Conservation (phyloP, 2,113 vertebrate species). For the Daphoenositta chrysoptera region DNA sequence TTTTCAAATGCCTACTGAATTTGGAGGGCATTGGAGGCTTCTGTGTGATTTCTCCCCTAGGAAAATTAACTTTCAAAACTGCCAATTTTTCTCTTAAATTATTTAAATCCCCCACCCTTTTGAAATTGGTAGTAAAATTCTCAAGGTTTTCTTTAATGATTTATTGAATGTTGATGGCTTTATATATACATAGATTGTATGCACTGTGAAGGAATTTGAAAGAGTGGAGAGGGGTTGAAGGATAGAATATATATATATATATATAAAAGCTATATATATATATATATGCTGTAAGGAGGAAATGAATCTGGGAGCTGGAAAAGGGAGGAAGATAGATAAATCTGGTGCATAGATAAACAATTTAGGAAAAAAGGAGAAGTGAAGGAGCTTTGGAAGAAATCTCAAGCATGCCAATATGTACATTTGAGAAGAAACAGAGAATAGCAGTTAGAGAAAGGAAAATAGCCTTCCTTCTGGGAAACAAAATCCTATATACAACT, state of each 20-base stretch:
- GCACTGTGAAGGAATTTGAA: neutral
- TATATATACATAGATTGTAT: neutral
- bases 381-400: neutral
- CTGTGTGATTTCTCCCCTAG: neutral
- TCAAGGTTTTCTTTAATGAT: neutral
- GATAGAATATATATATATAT: no score
- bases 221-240: neutral
- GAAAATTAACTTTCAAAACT: neutral
- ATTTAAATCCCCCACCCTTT: neutral
- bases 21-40: neutral
- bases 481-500: neutral
- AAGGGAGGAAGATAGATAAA: neutral
- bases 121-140: neutral
- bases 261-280: no score
- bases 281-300: neutral
- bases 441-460: neutral
- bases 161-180: neutral
- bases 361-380: neutral
- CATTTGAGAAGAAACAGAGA: neutral
- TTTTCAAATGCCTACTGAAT: neutral
- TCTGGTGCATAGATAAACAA: neutral
- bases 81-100: neutral
- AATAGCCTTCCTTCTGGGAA: neutral
- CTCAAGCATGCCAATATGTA: neutral
- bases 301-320: neutral